Conservation (phyloP, 2,888 invertebrate species). For the Macrosoma leucophasiata region DNA sequence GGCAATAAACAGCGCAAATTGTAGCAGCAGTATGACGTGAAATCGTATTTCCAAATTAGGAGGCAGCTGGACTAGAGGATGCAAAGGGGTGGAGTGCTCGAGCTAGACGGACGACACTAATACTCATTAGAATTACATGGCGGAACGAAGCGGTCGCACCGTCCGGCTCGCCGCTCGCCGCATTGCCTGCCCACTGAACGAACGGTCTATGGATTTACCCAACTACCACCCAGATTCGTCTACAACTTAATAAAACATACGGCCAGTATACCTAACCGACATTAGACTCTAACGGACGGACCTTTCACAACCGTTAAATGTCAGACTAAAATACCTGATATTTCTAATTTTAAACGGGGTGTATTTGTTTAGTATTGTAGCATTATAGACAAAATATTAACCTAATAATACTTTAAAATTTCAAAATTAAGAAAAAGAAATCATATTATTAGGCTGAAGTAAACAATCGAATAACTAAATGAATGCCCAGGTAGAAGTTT, state of each 20-base stretch:
- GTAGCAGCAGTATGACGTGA: constrained; percentile 11
- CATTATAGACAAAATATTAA: too few species aligned
- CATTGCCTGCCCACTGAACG: constrained; percentile 25
- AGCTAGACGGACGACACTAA: constrained; percentile 64
- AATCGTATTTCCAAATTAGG: constrained; percentile 19
- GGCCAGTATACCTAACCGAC: constrained; percentile 9
- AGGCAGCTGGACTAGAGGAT: constrained; percentile 20
- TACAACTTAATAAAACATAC: constrained; percentile 18
- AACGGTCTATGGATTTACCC: constrained; percentile 22
- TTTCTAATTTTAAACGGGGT: too few species aligned
- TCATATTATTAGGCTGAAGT: too few species aligned
- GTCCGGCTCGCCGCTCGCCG: constrained; percentile 22
- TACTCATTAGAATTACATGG: constrained; percentile 75
- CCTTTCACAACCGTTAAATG: too few species aligned
- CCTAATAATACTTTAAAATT: too few species aligned
- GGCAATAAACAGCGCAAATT: constrained; percentile 5
- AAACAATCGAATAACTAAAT: too few species aligned
- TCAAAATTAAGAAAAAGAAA: too few species aligned
- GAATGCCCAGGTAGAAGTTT: too few species aligned
- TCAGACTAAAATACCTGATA: too few species aligned
- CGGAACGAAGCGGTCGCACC: constrained; percentile 46
- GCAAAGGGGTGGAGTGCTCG: constrained; percentile 20
- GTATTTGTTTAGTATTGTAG: too few species aligned
- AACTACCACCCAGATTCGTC: too few species aligned
- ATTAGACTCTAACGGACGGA: too few species aligned